Conservation (phyloP, 2,888 invertebrate genomes). For the Panopea generosa region DNA sequence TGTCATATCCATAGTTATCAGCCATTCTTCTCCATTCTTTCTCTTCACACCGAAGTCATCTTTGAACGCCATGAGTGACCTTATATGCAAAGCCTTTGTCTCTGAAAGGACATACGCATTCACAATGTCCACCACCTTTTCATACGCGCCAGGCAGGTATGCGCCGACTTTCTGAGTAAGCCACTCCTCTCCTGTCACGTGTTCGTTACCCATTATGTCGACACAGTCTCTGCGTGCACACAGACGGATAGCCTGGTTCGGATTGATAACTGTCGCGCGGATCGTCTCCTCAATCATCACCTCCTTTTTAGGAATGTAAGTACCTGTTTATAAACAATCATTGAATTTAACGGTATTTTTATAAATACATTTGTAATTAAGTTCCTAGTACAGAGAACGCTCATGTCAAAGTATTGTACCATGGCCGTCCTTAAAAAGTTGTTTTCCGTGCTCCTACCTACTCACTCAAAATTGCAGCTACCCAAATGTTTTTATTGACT, state of each 20-base stretch:
- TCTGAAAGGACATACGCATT: slow-evolving; percentile 86
- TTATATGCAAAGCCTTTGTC: slow-evolving; percentile 86
- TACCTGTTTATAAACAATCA: too few species aligned
- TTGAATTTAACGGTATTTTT: too few species aligned
- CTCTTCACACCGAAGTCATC: too few species aligned
- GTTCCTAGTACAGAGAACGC: too few species aligned
- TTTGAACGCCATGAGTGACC: slow-evolving; percentile 84
- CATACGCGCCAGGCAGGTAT: too few species aligned
- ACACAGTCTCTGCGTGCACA: slow-evolving; percentile 85
- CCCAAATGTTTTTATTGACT: too few species aligned
- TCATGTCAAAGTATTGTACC: too few species aligned
- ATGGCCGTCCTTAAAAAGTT: too few species aligned
- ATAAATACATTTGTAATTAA: too few species aligned
- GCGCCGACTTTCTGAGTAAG: slow-evolving; percentile 85
- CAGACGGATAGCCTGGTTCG: slow-evolving; percentile 86
- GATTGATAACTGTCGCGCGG: slow-evolving; percentile 85
- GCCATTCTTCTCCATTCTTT: slow-evolving; percentile 87
- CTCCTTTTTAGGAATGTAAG: too few species aligned
- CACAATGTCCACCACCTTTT: slow-evolving; percentile 87
- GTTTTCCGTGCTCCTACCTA: too few species aligned
- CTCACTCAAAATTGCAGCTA: too few species aligned
- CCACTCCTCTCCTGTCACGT: slow-evolving; percentile 86
- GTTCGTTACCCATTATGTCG: slow-evolving; percentile 78
- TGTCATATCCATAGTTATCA: slow-evolving; percentile 85
- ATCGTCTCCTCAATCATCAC: slow-evolving; percentile 85